These are phyloP conservation scores for Himantopus leucocephalus DNA, from an alignment of 2,113 vertebrate species.

Conservation along the genomic window DNA sequence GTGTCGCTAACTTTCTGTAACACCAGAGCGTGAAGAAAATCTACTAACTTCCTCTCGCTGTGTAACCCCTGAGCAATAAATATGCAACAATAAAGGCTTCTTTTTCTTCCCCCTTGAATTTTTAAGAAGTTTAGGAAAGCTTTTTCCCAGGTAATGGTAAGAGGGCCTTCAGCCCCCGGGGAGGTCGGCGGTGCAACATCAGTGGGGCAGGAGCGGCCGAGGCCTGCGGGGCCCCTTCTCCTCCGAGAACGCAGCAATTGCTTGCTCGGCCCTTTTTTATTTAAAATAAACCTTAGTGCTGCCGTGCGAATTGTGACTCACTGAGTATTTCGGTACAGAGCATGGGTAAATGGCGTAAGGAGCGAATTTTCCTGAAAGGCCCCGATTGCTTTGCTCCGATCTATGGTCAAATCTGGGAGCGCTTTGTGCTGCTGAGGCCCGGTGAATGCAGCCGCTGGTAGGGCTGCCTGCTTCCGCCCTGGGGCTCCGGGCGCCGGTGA, in stretches of 20 bases:
- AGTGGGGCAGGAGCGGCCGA: too few species aligned
- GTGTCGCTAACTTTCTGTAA: neutral
- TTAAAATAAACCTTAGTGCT: too few species aligned
- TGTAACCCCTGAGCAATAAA: neutral
- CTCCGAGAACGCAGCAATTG: too few species aligned
- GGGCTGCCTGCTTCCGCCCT: rapidly evolving
- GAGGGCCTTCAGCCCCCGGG: too few species aligned
- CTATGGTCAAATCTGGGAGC: rapidly evolving
- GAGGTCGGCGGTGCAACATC: too few species aligned
- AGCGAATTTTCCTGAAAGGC: too few species aligned
- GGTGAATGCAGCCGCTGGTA: too few species aligned
- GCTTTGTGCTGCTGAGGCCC: neutral
- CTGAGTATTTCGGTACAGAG: neutral
- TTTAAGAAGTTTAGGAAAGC: neutral
- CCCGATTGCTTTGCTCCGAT: too few species aligned
- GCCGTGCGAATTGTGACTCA: too few species aligned
- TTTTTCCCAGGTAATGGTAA: neutral
- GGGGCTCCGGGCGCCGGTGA: too few species aligned
- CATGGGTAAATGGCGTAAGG: neutral
- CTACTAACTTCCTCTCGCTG: neutral
- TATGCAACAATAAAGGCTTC: neutral
- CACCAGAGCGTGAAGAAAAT: neutral
- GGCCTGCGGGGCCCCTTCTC: too few species aligned
- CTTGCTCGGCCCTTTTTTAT: too few species aligned
- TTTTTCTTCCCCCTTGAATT: neutral